Percentiles rank a stretch among this genome's conserved stretches.
phyloP scores from a whole-genome alignment of 2,888 invertebrate species.

The Gasteruption jaculator region DNA sequence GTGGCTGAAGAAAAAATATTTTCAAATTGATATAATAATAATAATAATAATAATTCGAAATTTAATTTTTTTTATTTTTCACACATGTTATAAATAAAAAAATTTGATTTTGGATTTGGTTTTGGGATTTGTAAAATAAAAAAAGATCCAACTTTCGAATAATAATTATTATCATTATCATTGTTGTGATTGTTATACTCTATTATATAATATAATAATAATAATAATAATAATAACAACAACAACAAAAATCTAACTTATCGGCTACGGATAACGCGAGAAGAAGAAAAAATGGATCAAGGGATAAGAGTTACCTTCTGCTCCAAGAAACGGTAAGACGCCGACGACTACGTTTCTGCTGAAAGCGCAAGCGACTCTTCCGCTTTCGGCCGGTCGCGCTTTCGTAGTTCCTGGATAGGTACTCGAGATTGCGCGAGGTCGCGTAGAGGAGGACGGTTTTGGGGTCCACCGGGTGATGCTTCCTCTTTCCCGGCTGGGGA shows the following conservation, averaged over 20 bases:
- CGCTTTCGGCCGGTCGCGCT: slow-evolving; percentile 30
- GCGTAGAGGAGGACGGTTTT: slow-evolving; percentile 46
- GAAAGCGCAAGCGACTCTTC: slow-evolving; percentile 40
- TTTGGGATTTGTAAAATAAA: too few species aligned
- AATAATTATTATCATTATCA: too few species aligned
- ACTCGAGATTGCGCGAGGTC: slow-evolving; percentile 40
- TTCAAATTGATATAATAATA: too few species aligned
- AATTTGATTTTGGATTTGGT: too few species aligned
- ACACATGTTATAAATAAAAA: too few species aligned
- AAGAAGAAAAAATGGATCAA: slow-evolving; percentile 6
- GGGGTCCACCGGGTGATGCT: slow-evolving; percentile 23
- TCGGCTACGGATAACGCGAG: neutral
- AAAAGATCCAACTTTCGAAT: too few species aligned
- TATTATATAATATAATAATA: too few species aligned
- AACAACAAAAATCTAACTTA: slow-evolving; percentile 8
- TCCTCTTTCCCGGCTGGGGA: too few species aligned
- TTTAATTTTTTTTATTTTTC: too few species aligned
- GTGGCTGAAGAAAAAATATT: slow-evolving; percentile 34
- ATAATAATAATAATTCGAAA: too few species aligned
- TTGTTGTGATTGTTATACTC: too few species aligned
- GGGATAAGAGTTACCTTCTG: slow-evolving; percentile 38
- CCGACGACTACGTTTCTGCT: slow-evolving; percentile 43
- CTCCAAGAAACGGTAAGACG: slow-evolving; percentile 48
- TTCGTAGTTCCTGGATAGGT: slow-evolving; percentile 33
- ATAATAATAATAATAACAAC: too few species aligned